Percentiles rank a stretch among this genome's conserved stretches.
These are phyloP conservation scores for Hybos culiciformis DNA, from an alignment of 2,888 invertebrate genomes.

Conservation along the genomic window DNA sequence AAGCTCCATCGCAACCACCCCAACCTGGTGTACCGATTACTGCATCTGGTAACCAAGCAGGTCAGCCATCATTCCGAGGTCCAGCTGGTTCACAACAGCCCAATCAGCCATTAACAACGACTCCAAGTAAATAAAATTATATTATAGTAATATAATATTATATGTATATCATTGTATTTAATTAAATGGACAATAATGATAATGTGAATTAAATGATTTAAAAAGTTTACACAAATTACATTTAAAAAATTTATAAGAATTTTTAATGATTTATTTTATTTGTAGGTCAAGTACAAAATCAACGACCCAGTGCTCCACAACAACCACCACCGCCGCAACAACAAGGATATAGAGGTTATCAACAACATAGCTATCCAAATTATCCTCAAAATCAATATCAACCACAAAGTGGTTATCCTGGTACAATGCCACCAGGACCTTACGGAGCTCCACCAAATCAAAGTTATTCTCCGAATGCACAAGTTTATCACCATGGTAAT, in stretches of 20 bases:
- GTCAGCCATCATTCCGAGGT: conserved; percentile 10
- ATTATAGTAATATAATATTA: conserved; percentile 3
- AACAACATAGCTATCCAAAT: conserved; percentile 39
- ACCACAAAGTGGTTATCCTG: conserved; percentile 44
- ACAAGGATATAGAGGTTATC: conserved; percentile 40
- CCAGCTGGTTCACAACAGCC: conserved; percentile 23
- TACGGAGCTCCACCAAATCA: conserved; percentile 33
- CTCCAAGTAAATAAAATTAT: conserved; percentile 19
- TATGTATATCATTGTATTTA: background rate
- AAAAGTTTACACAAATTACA: no score
- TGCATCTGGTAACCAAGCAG: conserved; percentile 8
- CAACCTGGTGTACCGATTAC: conserved; percentile 6
- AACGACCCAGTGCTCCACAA: conserved; percentile 29
- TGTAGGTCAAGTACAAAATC: conserved; percentile 41
- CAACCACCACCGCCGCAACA: conserved; percentile 24
- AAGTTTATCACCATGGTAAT: conserved; percentile 41
- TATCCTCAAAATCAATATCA: conserved; percentile 40
- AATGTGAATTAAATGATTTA: no score
- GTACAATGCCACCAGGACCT: conserved; percentile 24
- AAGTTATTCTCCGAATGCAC: conserved; percentile 46
- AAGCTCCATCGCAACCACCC: conserved; percentile 4
- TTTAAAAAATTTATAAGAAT: background rate
- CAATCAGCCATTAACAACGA: conserved; percentile 18
- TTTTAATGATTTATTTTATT: background rate
- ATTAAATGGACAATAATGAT: background rate